These are phyloP conservation scores for Micrastur ruficollis DNA, from an alignment of 2,797 vertebrate genomes.

Conservation along the genomic window DNA sequence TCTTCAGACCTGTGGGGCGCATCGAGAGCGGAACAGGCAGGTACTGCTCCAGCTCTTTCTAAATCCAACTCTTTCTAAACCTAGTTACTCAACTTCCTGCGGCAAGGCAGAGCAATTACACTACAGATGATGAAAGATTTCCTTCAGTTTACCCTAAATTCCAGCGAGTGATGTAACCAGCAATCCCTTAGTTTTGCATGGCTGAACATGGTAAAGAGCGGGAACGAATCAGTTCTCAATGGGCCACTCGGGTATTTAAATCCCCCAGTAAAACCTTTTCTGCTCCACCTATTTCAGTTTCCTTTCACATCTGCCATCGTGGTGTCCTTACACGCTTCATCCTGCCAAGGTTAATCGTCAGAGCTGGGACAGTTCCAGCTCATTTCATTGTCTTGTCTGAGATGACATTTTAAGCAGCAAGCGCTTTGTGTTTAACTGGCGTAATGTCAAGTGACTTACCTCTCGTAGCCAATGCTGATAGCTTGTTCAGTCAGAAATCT, in stretches of 20 bases:
- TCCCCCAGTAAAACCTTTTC: background rate
- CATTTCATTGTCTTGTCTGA: constrained; percentile 13
- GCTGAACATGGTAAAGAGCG: background rate
- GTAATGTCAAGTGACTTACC: constrained; percentile 23
- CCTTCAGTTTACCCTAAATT: constrained; percentile 61
- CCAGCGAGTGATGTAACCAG: background rate
- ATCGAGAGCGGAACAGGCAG: background rate
- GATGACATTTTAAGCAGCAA: constrained; percentile 40
- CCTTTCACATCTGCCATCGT: background rate
- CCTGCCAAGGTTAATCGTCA: background rate
- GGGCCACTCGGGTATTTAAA: background rate
- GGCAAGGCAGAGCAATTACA: constrained; percentile 9
- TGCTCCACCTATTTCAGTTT: background rate
- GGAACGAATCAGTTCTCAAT: background rate
- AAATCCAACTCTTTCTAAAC: constrained; percentile 59
- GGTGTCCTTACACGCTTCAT: background rate
- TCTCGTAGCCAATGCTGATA: constrained; percentile 4
- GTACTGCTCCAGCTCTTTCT: constrained; percentile 50
- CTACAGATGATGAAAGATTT: constrained; percentile 49
- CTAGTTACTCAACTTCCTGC: constrained; percentile 57
- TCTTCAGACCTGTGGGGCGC: background rate
- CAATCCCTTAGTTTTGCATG: background rate
- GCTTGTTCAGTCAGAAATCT: constrained; percentile 26
- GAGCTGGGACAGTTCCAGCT: constrained; percentile 30
- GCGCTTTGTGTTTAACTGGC: constrained; percentile 32